Evolutionary conservation across 2,797 vertebrate genomes (phyloP), one percentile per base, ranked within the genome.

Genomic region (Oryzias dopingdopingensis): DNA sequence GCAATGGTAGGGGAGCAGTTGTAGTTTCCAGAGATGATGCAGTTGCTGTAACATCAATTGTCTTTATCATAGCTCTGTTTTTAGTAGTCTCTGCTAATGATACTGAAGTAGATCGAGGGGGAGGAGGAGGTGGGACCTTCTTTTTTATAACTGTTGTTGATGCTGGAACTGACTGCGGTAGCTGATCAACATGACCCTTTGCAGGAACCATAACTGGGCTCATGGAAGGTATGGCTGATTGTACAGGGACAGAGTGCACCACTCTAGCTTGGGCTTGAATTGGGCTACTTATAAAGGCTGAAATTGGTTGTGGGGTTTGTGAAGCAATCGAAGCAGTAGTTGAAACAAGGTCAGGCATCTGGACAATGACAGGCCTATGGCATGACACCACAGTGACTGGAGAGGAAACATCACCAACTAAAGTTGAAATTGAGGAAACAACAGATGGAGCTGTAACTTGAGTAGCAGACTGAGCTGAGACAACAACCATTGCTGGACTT

Each of bases 261-360:
- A 88, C 78, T 61, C 74, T 83, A 12, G 76, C 32, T 66, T 82
- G 75, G 20, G 65, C 59, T 70, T 76, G 68, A 68, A 72, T 49
- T 42, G 76, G 52, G 18, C 46, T 58, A 52, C 75, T 76, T 56
- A 77, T 53, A 7, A 72, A 18, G 60, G 72, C 70, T 72, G 84
- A 85, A 18, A 65, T 74, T 62, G 80, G 68, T 51, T 62, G 42
- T 69, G 86, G 67, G 8, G 66, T 53, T 71, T 81, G 79, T 62
- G 54, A 17, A 78, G 74, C 61, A 29, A 76, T 54, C 46, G 82
- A 72, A 65, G 84, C 84, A 73, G 83, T 71, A 61, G 87, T 83
- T 76, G 88, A 88, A 77, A 89, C 84, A 18, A 90, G 47, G 52
- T 90, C 83, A 53, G 86, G 81, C 86, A 89, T 90, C 51, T 90